phyloP scores from a whole-genome alignment of 2,113 vertebrate genomes.

The Chaenocephalus aceratus region DNA sequence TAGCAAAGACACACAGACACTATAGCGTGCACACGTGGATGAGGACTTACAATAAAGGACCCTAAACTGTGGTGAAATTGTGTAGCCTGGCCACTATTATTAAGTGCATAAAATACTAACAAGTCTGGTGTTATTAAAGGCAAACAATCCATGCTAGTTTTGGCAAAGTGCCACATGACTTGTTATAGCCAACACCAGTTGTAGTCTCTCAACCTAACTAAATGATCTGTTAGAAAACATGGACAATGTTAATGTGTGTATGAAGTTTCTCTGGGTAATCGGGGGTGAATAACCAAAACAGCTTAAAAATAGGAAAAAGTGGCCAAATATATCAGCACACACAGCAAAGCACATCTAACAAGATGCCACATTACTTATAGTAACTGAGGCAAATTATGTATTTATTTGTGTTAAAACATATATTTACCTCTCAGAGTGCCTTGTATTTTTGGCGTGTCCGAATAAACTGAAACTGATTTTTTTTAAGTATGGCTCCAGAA shows the following conservation, averaged over 20 bases:
- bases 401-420: conserved; percentile 46
- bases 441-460: conserved; percentile 24
- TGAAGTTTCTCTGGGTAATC: conserved; percentile 44
- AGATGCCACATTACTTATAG: conserved; percentile 28
- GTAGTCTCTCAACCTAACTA: conserved; percentile 54
- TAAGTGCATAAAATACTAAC: conserved; percentile 67
- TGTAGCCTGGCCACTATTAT: conserved; percentile 64
- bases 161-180: conserved; percentile 68
- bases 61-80: conserved; percentile 42
- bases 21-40: conserved; percentile 51
- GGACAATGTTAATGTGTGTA: conserved; percentile 39
- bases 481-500: conserved; percentile 33
- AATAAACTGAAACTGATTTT: conserved; percentile 20
- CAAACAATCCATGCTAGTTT: conserved; percentile 66
- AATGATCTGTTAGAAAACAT: conserved; percentile 62
- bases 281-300: conserved; percentile 33
- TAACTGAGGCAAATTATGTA: conserved; percentile 11
- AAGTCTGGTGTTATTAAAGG: conserved; percentile 66
- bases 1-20: conserved; percentile 38
- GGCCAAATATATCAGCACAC: conserved; percentile 30
- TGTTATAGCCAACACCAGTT: conserved; percentile 54
- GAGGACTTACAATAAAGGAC: conserved; percentile 52
- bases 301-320: conserved; percentile 33
- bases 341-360: conserved; percentile 24
- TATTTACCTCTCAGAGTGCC: conserved; percentile 21